Conservation (phyloP, 2,797 vertebrate species). For the Lutjanus argentimaculatus region DNA sequence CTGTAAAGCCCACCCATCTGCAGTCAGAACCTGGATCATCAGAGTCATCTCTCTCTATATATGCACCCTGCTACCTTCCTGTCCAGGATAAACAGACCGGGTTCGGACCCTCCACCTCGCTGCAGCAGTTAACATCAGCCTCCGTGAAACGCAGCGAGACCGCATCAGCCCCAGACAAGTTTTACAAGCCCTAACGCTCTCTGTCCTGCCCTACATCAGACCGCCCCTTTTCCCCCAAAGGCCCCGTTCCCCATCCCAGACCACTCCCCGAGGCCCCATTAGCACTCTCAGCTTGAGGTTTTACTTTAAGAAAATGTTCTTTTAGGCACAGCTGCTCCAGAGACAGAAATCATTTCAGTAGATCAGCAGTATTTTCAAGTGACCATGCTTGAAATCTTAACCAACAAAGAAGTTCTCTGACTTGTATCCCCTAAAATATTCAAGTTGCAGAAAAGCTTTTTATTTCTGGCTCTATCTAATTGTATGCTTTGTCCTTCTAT, state of each 20-base stretch:
- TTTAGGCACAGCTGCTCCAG: constrained; percentile 37
- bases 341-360: constrained; percentile 41
- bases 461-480: not conserved
- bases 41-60: constrained; percentile 36
- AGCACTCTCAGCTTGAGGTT: constrained; percentile 63
- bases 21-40: constrained; percentile 37
- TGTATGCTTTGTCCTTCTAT: not conserved
- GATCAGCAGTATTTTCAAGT: constrained; percentile 37
- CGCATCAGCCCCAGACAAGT: constrained; percentile 59
- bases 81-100: constrained; percentile 74
- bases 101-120: constrained; percentile 73
- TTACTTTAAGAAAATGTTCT: constrained; percentile 55
- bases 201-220: constrained; percentile 50
- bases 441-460: constrained; percentile 9
- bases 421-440: constrained; percentile 27
- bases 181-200: constrained; percentile 74
- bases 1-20: constrained; percentile 65
- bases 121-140: constrained; percentile 77
- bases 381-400: constrained; percentile 26
- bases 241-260: constrained; percentile 45
- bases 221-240: constrained; percentile 37
- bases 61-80: constrained; percentile 33
- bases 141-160: constrained; percentile 72
- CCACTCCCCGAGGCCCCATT: constrained; percentile 60
- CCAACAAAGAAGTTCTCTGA: constrained; percentile 28